Evolutionary conservation across 2,113 vertebrate genomes (phyloP).

Genomic region (Esox niger): DNA sequence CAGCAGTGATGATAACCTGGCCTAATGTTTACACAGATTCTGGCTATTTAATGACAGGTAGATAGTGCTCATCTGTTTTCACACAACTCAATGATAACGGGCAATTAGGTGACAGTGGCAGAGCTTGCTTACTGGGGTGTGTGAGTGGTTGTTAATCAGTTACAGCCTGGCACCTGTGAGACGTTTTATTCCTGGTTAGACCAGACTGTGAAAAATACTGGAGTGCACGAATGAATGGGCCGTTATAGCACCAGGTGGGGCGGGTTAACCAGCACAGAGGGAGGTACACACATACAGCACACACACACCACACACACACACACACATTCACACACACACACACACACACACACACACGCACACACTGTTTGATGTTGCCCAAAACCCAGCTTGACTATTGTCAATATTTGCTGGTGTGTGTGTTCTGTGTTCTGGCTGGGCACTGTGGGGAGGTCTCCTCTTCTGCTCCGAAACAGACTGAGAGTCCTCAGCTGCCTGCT

Average conservation of each 20-base stretch:
- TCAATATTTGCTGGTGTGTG: conserved; percentile 28
- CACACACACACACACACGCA: background rate
- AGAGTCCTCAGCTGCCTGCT: conserved; percentile 31
- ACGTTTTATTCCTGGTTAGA: too few species aligned
- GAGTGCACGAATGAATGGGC: conserved; percentile 42
- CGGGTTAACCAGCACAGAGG: conserved; percentile 15
- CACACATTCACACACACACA: background rate
- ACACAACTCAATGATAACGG: too few species aligned
- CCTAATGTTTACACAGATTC: too few species aligned
- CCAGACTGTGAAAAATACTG: too few species aligned
- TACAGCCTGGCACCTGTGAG: conserved; percentile 21
- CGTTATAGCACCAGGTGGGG: conserved; percentile 38
- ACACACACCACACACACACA: background rate
- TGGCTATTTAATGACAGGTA: too few species aligned
- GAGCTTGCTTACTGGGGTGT: too few species aligned
- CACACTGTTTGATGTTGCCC: background rate
- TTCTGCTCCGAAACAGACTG: background rate
- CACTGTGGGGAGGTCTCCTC: background rate
- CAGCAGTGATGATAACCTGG: too few species aligned
- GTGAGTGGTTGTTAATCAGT: conserved; percentile 17
- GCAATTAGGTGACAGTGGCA: conserved; percentile 23
- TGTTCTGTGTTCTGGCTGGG: background rate
- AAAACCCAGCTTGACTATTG: background rate
- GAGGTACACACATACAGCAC: background rate
- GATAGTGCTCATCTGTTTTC: too few species aligned